Conservation (phyloP, 2,888 invertebrate species). For the Flexamia atlantica region DNA sequence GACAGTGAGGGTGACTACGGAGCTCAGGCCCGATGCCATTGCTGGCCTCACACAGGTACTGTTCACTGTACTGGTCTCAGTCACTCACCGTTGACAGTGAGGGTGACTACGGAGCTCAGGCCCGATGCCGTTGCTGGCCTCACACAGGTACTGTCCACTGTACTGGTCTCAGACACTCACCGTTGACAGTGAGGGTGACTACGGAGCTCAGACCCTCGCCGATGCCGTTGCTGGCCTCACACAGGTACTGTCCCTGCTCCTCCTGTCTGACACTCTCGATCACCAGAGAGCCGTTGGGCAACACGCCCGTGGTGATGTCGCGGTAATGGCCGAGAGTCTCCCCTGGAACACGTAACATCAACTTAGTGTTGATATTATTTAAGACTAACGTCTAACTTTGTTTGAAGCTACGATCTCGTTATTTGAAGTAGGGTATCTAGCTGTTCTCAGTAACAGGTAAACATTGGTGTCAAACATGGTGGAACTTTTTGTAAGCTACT, state of each 20-base stretch:
- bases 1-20: constrained; percentile 74
- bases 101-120: constrained; percentile 74
- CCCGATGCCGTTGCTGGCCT: no score
- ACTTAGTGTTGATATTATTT: no score
- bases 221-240: constrained; percentile 76
- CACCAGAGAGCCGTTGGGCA: constrained; percentile 74
- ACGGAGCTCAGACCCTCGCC: constrained; percentile 75
- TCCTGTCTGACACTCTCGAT: constrained; percentile 73
- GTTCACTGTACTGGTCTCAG: constrained; percentile 75
- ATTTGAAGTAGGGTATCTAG: no score
- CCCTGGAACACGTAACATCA: not conserved
- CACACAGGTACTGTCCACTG: no score
- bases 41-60: constrained; percentile 76
- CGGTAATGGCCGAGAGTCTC: constrained; percentile 42
- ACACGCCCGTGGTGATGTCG: constrained; percentile 67
- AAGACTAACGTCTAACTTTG: no score
- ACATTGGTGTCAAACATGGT: no score
- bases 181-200: constrained; percentile 75
- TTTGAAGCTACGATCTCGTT: no score
- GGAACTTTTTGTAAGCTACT: no score
- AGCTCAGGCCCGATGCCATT: constrained; percentile 75
- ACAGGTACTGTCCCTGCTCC: constrained; percentile 76
- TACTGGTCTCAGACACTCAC: constrained; percentile 71
- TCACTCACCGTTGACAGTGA: constrained; percentile 73
- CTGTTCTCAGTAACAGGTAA: no score